A percentile compares a stretch with the other conserved stretches of the same genome.
phyloP scores from a whole-genome alignment of 2,888 invertebrate genomes.

The Tachina fera region DNA sequence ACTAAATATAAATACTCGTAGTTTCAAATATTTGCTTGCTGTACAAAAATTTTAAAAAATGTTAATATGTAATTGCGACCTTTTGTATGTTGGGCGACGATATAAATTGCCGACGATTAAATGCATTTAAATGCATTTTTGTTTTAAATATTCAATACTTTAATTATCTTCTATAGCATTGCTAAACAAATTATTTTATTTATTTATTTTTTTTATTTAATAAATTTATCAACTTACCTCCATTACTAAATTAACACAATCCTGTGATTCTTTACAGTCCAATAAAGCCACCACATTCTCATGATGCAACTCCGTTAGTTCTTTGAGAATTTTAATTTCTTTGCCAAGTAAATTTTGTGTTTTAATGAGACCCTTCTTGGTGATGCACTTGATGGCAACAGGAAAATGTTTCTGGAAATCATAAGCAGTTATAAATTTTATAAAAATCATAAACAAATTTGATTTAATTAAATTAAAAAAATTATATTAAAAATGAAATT shows the following conservation, averaged over 20 bases:
- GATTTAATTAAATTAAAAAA: too few relatives aligned
- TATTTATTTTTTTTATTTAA: not conserved
- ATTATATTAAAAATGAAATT: too few relatives aligned
- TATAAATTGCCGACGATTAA: too few relatives aligned
- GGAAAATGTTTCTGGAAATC: conserved; percentile 90
- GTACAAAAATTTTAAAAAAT: too few relatives aligned
- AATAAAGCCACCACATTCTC: conserved; percentile 98
- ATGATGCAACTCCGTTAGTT: conserved; percentile 98
- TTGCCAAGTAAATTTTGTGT: conserved; percentile 98
- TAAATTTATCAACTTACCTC: conserved; percentile 87
- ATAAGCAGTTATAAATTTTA: not conserved
- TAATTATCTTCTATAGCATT: conserved; percentile 4
- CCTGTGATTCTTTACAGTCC: conserved; percentile 98
- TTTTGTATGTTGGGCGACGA: too few relatives aligned
- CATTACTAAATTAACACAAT: conserved; percentile 99
- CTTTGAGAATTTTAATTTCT: conserved; percentile 99
- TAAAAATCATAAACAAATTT: too few relatives aligned
- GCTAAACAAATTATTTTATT: not conserved
- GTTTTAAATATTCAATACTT: not conserved
- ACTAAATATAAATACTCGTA: too few relatives aligned
- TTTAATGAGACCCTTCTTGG: conserved; percentile 98
- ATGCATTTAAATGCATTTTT: too few relatives aligned
- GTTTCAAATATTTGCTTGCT: too few relatives aligned
- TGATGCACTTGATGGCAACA: conserved; percentile 99
- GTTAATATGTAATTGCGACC: too few relatives aligned